These are phyloP conservation scores for Macrotis lagotis DNA, from an alignment of 2,113 vertebrate genomes.

Conservation along the genomic window DNA sequence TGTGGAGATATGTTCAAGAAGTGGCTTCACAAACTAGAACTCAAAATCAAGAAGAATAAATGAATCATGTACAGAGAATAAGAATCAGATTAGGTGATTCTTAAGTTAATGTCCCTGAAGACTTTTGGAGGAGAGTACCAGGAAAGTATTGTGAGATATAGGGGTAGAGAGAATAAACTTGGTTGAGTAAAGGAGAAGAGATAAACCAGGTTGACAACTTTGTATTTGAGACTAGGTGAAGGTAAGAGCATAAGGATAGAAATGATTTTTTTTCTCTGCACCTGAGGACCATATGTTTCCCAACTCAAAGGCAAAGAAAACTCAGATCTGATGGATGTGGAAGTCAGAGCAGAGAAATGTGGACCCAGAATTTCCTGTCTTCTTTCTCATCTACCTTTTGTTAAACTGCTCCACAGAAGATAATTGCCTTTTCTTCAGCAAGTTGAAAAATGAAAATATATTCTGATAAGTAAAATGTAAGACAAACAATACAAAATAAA, in stretches of 20 bases:
- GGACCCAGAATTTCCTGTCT: neutral
- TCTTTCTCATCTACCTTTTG: neutral
- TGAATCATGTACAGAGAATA: neutral
- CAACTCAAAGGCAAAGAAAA: neutral
- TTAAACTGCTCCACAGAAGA: neutral
- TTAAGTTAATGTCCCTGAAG: neutral
- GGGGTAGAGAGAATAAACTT: neutral
- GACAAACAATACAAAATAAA: slow-evolving; percentile 59
- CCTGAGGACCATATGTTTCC: neutral
- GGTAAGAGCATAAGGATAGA: no score
- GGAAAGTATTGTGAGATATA: neutral
- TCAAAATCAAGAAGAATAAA: neutral
- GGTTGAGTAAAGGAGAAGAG: neutral
- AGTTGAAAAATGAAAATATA: slow-evolving; percentile 65
- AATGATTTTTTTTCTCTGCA: neutral
- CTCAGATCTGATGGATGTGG: neutral
- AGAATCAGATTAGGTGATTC: no score
- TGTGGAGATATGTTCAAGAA: neutral
- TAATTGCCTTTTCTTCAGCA: neutral
- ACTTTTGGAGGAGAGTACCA: neutral
- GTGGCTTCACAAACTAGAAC: neutral
- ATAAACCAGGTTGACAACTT: neutral
- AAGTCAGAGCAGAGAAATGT: neutral
- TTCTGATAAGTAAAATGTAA: slow-evolving; percentile 46
- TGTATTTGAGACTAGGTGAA: neutral